phyloP scores from a whole-genome alignment of 2,797 vertebrate genomes.

The Gorsachius magnificus region DNA sequence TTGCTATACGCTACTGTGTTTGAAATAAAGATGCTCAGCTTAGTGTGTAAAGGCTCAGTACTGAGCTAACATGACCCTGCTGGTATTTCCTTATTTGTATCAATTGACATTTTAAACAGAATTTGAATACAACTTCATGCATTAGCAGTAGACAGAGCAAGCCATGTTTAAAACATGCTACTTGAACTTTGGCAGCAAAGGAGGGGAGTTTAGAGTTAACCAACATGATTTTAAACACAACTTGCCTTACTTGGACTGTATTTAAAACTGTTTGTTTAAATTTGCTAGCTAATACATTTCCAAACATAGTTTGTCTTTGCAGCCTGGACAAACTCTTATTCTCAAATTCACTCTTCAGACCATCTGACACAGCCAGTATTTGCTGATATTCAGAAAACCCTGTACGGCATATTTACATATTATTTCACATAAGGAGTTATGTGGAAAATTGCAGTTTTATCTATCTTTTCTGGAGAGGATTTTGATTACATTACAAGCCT shows the following conservation, averaged over 20 bases:
- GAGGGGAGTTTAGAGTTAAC: conserved; percentile 6
- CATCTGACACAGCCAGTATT: conserved; percentile 9
- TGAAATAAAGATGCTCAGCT: background rate
- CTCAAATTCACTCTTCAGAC: conserved; percentile 29
- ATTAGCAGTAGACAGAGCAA: background rate
- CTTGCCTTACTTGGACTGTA: conserved; percentile 44
- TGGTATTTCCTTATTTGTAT: background rate
- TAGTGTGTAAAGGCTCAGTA: background rate
- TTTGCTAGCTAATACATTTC: conserved; percentile 51
- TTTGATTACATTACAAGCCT: background rate
- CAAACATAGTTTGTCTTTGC: conserved; percentile 58
- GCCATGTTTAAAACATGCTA: background rate
- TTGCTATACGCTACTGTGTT: background rate
- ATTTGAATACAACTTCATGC: background rate
- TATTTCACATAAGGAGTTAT: background rate
- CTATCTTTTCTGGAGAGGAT: background rate
- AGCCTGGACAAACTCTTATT: conserved; percentile 36
- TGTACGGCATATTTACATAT: background rate
- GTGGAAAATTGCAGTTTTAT: background rate
- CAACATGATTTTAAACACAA: conserved; percentile 43
- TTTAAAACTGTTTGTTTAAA: conserved; percentile 56
- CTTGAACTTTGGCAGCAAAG: background rate
- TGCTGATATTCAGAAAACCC: conserved; percentile 17
- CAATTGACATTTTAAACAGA: background rate
- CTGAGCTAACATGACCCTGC: background rate